Conservation (phyloP, 2,113 vertebrate species). For the Sardina pilchardus region DNA sequence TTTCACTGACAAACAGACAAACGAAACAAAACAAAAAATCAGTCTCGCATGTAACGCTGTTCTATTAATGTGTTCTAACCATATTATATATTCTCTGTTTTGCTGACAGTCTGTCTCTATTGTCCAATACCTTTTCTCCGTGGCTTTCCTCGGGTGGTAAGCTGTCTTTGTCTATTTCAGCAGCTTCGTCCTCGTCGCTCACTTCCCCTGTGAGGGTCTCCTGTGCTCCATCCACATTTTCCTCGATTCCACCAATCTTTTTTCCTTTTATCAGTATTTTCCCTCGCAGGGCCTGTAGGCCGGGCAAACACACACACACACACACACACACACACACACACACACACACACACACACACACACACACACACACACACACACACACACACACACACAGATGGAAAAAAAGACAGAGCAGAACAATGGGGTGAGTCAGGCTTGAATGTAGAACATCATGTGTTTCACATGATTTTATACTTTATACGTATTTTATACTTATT, state of each 20-base stretch:
- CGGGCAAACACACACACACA: neutral
- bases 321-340: neutral
- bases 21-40: no score
- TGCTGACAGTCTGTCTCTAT: neutral
- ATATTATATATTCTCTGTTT: no score
- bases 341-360: neutral
- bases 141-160: conserved; percentile 61
- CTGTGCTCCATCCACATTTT: conserved; percentile 66
- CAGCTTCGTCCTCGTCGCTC: conserved; percentile 68
- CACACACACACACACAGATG: neutral
- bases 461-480: no score
- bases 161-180: conserved; percentile 63
- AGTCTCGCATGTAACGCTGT: neutral
- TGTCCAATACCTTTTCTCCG: conserved; percentile 46
- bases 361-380: conserved; percentile 10
- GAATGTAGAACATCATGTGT: no score
- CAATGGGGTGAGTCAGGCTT: no score
- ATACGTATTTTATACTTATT: no score
- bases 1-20: no score
- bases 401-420: no score
- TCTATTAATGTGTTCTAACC: neutral
- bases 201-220: conserved; percentile 68
- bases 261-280: conserved; percentile 92
- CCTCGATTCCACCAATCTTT: conserved; percentile 74
- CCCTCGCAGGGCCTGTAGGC: conserved; percentile 79